Conservation (phyloP, 2,797 vertebrate species). For the Pseudomugil tenellus region DNA sequence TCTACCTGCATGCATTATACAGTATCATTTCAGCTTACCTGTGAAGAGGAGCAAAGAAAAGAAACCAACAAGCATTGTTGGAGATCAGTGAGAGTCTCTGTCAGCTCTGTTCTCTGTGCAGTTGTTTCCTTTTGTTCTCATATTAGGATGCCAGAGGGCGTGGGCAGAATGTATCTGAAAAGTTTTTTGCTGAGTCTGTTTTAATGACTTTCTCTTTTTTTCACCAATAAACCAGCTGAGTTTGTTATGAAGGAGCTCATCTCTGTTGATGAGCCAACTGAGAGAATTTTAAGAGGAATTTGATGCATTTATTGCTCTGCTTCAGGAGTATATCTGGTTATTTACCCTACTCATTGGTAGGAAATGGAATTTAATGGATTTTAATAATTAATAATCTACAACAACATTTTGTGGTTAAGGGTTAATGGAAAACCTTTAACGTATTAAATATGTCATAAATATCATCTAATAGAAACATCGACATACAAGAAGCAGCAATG, state of each 20-base stretch:
- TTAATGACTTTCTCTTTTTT: background rate
- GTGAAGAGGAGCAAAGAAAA: conserved; percentile 36
- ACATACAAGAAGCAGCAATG: no score
- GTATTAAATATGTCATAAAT: no score
- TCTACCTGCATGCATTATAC: background rate
- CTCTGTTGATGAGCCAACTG: background rate
- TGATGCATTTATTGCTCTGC: no score
- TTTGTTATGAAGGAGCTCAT: background rate
- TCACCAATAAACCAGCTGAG: background rate
- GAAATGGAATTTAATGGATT: no score
- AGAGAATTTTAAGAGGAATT: no score
- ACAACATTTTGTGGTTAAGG: no score
- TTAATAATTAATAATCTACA: no score
- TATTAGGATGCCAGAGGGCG: background rate
- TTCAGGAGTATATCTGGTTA: no score
- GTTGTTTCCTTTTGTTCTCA: background rate
- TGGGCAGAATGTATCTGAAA: background rate
- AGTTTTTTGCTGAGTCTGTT: background rate
- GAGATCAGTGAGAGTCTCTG: conserved; percentile 13
- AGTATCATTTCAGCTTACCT: conserved; percentile 31
- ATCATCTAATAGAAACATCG: no score
- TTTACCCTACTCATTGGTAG: no score
- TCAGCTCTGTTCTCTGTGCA: conserved; percentile 1
- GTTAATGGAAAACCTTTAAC: no score
- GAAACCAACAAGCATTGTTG: conserved; percentile 10